Conservation (phyloP, 2,888 invertebrate species). For the Julus scandinavius region DNA sequence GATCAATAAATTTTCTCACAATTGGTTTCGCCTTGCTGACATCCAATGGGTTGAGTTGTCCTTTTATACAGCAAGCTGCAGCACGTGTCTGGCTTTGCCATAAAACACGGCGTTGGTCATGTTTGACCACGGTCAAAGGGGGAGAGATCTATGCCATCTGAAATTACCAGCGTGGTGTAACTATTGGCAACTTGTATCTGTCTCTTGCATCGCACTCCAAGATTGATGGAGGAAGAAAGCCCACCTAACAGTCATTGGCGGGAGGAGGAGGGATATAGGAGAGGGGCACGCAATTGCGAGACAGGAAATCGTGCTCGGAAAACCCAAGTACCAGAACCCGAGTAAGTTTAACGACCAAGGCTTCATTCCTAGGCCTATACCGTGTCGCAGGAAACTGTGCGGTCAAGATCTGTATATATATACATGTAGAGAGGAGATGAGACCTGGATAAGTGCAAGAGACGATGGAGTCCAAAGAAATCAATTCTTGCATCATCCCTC, state of each 20-base stretch:
- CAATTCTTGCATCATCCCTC: not conserved
- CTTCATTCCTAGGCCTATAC: too few relatives aligned
- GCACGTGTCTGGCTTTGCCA: not conserved
- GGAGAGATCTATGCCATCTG: not conserved
- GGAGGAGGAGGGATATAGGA: too few relatives aligned
- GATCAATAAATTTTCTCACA: not conserved
- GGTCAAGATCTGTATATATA: not conserved
- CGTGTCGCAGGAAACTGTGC: not conserved
- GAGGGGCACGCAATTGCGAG: not conserved
- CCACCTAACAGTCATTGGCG: not conserved
- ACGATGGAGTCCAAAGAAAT: not conserved
- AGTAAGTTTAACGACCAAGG: not conserved
- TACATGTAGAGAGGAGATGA: too few relatives aligned
- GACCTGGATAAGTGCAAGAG: not conserved
- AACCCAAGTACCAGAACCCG: slow-evolving; percentile 1
- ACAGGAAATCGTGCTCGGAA: slow-evolving; percentile 47
- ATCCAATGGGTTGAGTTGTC: not conserved
- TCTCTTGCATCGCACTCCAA: slow-evolving; percentile 13
- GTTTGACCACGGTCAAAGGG: slow-evolving; percentile 37
- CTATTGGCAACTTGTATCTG: slow-evolving; percentile 18
- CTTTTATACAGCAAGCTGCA: too few relatives aligned
- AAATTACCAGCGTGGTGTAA: not conserved
- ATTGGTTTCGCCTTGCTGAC: not conserved
- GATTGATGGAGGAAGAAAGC: slow-evolving; percentile 23
- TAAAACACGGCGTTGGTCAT: not conserved